A percentile compares a stretch with the other conserved stretches of the same genome.
Evolutionary conservation across 2,797 vertebrate genomes (phyloP).

Genomic region (Champsocephalus esox): DNA sequence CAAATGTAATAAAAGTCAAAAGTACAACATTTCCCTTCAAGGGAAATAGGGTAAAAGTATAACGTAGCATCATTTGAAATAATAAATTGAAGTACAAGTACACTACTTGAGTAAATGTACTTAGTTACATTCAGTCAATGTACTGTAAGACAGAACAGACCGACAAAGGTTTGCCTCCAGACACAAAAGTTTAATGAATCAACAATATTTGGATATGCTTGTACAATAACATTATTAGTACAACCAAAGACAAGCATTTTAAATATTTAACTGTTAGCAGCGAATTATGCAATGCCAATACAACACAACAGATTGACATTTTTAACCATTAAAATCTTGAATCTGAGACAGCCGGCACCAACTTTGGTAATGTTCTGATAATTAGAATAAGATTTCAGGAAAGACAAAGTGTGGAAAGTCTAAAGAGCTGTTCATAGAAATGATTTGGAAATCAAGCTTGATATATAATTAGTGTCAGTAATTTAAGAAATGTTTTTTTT

Average conservation of each 20-base stretch:
- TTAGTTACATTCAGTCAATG: no score
- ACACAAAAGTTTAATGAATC: conserved; percentile 78
- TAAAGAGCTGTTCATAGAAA: conserved; percentile 8
- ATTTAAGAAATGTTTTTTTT: conserved; percentile 26
- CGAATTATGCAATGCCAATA: conserved; percentile 63
- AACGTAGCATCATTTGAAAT: no score
- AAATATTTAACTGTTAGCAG: conserved; percentile 61
- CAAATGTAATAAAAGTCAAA: no score
- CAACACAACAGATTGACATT: conserved; percentile 59
- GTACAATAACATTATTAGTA: conserved; percentile 74
- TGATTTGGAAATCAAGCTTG: conserved; percentile 17
- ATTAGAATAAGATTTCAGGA: conserved; percentile 36
- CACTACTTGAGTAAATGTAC: no score
- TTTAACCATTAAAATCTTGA: conserved; percentile 41
- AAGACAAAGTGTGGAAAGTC: not conserved
- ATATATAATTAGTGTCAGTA: not conserved
- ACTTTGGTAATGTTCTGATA: conserved; percentile 44
- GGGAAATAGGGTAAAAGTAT: not conserved
- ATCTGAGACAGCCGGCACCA: conserved; percentile 53
- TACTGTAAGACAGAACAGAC: not conserved
- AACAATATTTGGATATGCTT: conserved; percentile 71
- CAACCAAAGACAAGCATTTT: conserved; percentile 76
- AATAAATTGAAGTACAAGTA: no score
- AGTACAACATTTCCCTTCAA: not conserved
- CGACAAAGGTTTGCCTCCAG: conserved; percentile 36